phyloP scores from a whole-genome alignment of 1,140 invertebrate species.

The Drosophila insularis region DNA sequence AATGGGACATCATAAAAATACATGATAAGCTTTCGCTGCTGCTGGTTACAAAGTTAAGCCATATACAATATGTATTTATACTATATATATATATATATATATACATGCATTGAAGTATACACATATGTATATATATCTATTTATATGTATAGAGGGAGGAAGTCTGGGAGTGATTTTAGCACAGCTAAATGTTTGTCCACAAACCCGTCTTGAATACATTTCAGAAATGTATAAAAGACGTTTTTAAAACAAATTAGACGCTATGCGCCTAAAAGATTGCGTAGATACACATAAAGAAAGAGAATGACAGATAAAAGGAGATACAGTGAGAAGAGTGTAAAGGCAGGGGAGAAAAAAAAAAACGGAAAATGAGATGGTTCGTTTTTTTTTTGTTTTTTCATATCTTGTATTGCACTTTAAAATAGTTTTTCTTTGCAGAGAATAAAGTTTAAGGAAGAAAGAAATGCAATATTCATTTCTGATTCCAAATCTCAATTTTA shows the following conservation, averaged over 20 bases:
- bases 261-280: conserved; percentile 60
- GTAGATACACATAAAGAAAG: conserved; percentile 31
- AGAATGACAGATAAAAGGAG: background rate
- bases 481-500: background rate
- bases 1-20: conserved; percentile 56
- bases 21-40: conserved; percentile 37
- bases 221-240: conserved; percentile 73
- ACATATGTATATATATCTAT: background rate
- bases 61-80: conserved; percentile 27
- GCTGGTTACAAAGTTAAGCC: conserved; percentile 35
- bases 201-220: conserved; percentile 57
- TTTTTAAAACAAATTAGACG: conserved; percentile 56
- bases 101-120: background rate
- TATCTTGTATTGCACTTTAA: conserved; percentile 69
- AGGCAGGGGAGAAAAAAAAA: conserved; percentile 27
- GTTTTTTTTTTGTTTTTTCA: conserved; percentile 13
- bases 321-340: conserved; percentile 11
- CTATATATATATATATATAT: background rate
- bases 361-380: conserved; percentile 69
- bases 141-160: background rate
- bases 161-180: conserved; percentile 31
- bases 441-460: conserved; percentile 18
- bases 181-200: conserved; percentile 48
- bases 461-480: conserved; percentile 6
- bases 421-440: conserved; percentile 28